Percentiles rank a stretch among this genome's conserved stretches.
Evolutionary conservation across 2,797 vertebrate genomes (phyloP).

Genomic region (Cuculus canorus): DNA sequence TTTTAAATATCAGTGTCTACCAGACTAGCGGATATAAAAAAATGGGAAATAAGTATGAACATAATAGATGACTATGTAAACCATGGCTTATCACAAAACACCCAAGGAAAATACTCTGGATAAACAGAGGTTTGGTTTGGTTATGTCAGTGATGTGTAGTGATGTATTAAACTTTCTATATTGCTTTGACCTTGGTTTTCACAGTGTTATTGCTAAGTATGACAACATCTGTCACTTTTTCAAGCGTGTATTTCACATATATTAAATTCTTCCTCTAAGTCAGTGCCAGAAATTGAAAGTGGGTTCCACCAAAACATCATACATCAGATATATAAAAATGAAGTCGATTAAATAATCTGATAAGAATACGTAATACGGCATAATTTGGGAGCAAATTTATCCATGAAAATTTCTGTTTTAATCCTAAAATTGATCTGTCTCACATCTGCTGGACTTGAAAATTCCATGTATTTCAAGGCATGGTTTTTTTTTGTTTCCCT

Average conservation of each 20-base stretch:
- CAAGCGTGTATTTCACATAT: not conserved
- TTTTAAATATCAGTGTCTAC: conserved; percentile 30
- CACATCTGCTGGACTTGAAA: not conserved
- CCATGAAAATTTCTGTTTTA: not conserved
- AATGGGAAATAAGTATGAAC: conserved; percentile 3
- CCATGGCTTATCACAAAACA: conserved; percentile 11
- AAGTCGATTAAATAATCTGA: not conserved
- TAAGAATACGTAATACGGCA: not conserved
- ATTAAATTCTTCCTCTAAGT: not conserved
- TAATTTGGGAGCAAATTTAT: not conserved
- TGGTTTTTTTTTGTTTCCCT: not conserved
- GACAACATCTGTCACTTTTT: not conserved
- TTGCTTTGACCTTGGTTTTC: conserved; percentile 14
- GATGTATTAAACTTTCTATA: conserved; percentile 2
- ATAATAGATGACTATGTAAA: conserved; percentile 23
- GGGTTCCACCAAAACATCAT: not conserved
- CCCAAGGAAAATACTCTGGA: not conserved
- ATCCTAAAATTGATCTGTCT: not conserved
- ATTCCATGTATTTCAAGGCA: not conserved
- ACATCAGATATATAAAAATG: not conserved
- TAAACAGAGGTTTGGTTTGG: conserved; percentile 32
- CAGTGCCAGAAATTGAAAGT: not conserved
- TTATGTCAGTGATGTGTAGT: not conserved
- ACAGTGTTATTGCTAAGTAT: not conserved
- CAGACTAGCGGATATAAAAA: conserved; percentile 30